Conservation (phyloP, 2,113 vertebrate species). For the Centropristis striata region DNA sequence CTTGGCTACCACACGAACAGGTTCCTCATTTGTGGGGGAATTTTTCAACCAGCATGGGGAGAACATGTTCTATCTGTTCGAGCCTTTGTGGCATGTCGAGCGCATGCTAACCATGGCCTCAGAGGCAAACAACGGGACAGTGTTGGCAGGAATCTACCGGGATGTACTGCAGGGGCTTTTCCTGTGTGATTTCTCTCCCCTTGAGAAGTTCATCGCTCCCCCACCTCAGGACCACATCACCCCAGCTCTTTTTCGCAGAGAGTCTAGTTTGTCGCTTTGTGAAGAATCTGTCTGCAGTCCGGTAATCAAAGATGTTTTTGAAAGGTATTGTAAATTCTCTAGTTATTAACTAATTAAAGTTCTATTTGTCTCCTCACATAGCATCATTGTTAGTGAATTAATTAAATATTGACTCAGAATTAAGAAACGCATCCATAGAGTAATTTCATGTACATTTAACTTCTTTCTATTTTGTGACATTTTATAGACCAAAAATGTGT, state of each 20-base stretch:
- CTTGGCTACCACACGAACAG: slow-evolving; percentile 94
- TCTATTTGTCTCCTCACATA: too few relatives aligned
- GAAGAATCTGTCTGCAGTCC: slow-evolving; percentile 92
- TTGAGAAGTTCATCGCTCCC: slow-evolving; percentile 93
- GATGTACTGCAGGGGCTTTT: slow-evolving; percentile 94
- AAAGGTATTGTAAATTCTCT: slow-evolving; percentile 80
- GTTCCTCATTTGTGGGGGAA: slow-evolving; percentile 96
- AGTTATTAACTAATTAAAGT: neutral
- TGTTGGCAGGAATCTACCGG: slow-evolving; percentile 88
- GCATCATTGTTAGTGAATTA: neutral
- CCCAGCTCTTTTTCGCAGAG: slow-evolving; percentile 90
- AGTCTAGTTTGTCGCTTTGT: slow-evolving; percentile 93
- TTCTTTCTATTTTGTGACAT: neutral
- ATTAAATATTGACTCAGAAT: neutral
- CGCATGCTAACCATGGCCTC: slow-evolving; percentile 85
- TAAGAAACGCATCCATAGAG: neutral
- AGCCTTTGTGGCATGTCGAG: slow-evolving; percentile 96
- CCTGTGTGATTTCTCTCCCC: slow-evolving; percentile 91
- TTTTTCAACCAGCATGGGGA: slow-evolving; percentile 96
- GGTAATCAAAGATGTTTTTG: slow-evolving; percentile 89
- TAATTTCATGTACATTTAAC: neutral
- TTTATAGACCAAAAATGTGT: too few relatives aligned
- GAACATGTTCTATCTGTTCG: slow-evolving; percentile 96
- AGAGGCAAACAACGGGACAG: slow-evolving; percentile 84
- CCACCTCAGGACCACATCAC: slow-evolving; percentile 90